A percentile compares a stretch with the other conserved stretches of the same genome.
phyloP scores from a whole-genome alignment of 2,113 vertebrate species.

The Pangasianodon hypophthalmus region DNA sequence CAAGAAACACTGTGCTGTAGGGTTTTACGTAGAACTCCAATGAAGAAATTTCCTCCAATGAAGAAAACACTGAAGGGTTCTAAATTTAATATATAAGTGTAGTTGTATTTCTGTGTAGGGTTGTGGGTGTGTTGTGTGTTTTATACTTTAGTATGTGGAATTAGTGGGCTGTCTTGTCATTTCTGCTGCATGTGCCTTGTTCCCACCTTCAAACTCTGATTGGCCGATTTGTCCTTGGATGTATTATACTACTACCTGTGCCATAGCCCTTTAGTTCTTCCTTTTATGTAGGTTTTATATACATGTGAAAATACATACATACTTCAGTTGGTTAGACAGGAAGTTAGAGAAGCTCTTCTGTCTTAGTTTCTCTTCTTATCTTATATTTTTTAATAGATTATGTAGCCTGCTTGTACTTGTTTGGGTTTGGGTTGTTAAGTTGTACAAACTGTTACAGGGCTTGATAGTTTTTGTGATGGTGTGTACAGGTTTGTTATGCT shows the following conservation, averaged over 20 bases:
- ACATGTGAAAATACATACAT: background rate
- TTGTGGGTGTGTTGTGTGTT: background rate
- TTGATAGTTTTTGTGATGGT: background rate
- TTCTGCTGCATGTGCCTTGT: background rate
- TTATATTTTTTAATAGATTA: background rate
- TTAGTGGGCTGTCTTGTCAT: background rate
- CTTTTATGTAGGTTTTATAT: background rate
- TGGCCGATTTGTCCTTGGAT: background rate
- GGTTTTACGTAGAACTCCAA: background rate
- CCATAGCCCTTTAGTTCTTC: background rate
- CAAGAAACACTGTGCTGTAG: background rate
- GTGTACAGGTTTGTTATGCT: background rate
- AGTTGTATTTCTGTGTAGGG: background rate
- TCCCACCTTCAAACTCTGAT: background rate
- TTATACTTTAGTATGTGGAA: background rate
- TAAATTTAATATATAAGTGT: background rate
- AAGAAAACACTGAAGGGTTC: background rate
- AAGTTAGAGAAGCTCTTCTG: background rate
- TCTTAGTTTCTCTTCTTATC: background rate
- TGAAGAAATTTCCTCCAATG: background rate
- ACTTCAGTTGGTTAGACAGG: background rate
- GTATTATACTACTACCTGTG: background rate
- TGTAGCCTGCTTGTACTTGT: background rate
- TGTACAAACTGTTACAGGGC: background rate
- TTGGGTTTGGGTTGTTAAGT: background rate